Evolutionary conservation across 2,797 vertebrate genomes (phyloP).

Genomic region (Epinephelus malabaricus): DNA sequence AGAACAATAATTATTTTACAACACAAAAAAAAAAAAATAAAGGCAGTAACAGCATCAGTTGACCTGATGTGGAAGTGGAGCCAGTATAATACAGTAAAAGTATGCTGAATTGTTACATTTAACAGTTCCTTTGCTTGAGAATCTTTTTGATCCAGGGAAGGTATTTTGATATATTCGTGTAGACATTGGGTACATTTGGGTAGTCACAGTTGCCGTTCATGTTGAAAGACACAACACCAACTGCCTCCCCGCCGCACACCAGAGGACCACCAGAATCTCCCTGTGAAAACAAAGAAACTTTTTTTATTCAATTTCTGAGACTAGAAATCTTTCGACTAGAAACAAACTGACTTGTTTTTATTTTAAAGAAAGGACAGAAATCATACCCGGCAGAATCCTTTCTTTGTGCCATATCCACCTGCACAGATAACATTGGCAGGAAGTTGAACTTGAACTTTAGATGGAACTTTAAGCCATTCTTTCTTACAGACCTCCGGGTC

Average conservation of each 20-base stretch:
- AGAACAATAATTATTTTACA: too few relatives aligned
- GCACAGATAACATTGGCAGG: conserved; percentile 70
- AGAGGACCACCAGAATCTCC: conserved; percentile 80
- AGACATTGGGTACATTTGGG: conserved; percentile 67
- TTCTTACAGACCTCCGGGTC: conserved; percentile 2
- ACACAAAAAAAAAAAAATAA: too few relatives aligned
- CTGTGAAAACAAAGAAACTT: conserved; percentile 43
- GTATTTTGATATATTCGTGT: conserved; percentile 65
- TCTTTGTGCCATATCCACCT: conserved; percentile 46
- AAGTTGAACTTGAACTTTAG: fast-evolving
- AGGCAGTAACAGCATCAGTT: too few relatives aligned
- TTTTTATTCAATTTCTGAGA: not conserved
- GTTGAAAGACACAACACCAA: conserved; percentile 76
- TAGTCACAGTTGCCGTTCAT: not conserved
- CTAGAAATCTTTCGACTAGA: not conserved
- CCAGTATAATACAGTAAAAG: not conserved
- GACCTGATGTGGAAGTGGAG: too few relatives aligned
- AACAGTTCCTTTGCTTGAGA: conserved; percentile 10
- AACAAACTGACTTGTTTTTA: not conserved
- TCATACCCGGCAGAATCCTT: conserved; percentile 70
- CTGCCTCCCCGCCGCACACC: conserved; percentile 60
- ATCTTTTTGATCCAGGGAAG: conserved; percentile 47
- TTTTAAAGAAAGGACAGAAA: fast-evolving
- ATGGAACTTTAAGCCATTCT: conserved; percentile 1
- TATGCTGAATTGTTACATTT: not conserved